Conservation (phyloP, 2,797 vertebrate species). For the Danio kyathit region DNA sequence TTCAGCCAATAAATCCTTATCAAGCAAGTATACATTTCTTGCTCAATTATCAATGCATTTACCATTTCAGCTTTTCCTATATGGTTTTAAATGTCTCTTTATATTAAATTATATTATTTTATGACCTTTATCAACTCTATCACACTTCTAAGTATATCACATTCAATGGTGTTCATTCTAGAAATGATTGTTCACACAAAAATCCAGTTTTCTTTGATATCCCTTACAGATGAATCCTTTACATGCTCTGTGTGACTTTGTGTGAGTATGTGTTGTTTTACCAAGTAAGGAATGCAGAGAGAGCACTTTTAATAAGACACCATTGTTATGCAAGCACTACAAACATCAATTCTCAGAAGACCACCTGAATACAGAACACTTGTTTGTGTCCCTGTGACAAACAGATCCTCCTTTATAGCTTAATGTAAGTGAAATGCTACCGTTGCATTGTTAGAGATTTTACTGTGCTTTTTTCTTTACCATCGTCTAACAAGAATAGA, state of each 20-base stretch:
- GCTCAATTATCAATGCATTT: background rate
- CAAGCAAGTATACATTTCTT: background rate
- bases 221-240: background rate
- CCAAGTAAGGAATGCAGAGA: conserved; percentile 18
- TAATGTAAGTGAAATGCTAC: background rate
- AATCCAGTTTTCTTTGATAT: conserved; percentile 23
- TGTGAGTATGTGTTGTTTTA: conserved; percentile 30
- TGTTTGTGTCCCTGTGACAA: conserved; percentile 10
- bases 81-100: background rate
- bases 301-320: conserved; percentile 29
- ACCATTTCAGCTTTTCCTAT: background rate
- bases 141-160: background rate
- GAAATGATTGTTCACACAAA: conserved; percentile 29
- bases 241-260: conserved; percentile 32
- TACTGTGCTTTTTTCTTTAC: background rate
- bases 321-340: conserved; percentile 28
- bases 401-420: background rate
- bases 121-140: background rate
- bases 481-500: background rate
- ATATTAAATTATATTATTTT: background rate
- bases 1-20: background rate
- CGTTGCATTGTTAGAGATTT: background rate
- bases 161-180: conserved; percentile 21
- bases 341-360: conserved; percentile 34
- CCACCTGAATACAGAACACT: conserved; percentile 24